Evolutionary conservation across 2,113 vertebrate genomes (phyloP).

Genomic region (Planiliza haematocheilus): DNA sequence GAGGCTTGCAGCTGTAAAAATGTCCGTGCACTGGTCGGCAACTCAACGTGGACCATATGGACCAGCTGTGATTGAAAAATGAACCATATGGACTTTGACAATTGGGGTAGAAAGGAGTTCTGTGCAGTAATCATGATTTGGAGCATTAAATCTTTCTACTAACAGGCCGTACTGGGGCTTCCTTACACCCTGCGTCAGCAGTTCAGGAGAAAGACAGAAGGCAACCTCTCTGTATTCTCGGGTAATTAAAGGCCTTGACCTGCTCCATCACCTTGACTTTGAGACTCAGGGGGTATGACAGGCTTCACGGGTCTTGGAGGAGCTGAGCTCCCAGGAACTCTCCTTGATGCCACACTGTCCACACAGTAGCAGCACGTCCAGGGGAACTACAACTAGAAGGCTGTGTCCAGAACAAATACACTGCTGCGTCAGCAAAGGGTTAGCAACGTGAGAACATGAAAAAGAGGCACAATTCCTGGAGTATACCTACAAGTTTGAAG

Average conservation of each 20-base stretch:
- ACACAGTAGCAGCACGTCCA: background rate
- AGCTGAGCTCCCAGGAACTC: conserved; percentile 1
- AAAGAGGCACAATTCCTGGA: background rate
- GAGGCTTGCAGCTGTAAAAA: background rate
- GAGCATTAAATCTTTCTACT: conserved; percentile 21
- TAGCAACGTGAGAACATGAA: background rate
- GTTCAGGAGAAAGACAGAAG: conserved; percentile 43
- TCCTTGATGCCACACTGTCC: background rate
- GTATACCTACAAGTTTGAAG: background rate
- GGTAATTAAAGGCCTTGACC: conserved; percentile 56
- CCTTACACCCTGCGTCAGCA: conserved; percentile 43
- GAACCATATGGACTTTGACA: conserved; percentile 20
- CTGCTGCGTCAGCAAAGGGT: background rate
- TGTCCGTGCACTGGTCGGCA: background rate
- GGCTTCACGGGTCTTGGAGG: background rate
- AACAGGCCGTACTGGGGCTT: conserved; percentile 32
- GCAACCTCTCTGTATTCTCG: conserved; percentile 28
- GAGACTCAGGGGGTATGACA: conserved; percentile 26
- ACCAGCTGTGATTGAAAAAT: background rate
- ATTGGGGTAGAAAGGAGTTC: background rate
- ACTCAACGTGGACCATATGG: background rate
- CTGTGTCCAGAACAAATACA: background rate
- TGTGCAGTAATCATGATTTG: conserved; percentile 12
- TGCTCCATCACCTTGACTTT: conserved; percentile 41
- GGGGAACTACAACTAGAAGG: background rate